Conservation (phyloP, 1,140 invertebrate species). For the Sitobion miscanthi region DNA sequence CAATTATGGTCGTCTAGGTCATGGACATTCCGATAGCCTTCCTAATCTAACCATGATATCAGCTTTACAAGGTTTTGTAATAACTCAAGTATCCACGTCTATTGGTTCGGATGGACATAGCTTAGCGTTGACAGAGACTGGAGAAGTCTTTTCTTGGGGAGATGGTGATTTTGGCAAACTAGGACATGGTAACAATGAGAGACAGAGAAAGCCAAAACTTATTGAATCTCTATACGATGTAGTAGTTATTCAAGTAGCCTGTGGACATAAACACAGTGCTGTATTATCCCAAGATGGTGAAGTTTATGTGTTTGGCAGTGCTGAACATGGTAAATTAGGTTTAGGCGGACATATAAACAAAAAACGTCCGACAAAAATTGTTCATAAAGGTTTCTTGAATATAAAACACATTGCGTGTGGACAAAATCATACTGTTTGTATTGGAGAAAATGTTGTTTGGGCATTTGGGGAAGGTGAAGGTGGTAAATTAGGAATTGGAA, state of each 20-base stretch:
- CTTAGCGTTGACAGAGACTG: slow-evolving; percentile 69
- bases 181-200: slow-evolving; percentile 73
- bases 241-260: slow-evolving; percentile 71
- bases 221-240: slow-evolving; percentile 73
- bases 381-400: slow-evolving; percentile 62
- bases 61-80: slow-evolving; percentile 72
- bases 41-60: slow-evolving; percentile 71
- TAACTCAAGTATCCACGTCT: slow-evolving; percentile 70
- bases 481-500: slow-evolving; percentile 72
- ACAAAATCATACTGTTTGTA: slow-evolving; percentile 71
- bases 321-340: slow-evolving; percentile 72
- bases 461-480: slow-evolving; percentile 75
- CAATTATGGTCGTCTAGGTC: slow-evolving; percentile 68
- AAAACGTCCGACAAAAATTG: slow-evolving; percentile 70
- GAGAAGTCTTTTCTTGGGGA: slow-evolving; percentile 70
- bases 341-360: slow-evolving; percentile 70
- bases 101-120: slow-evolving; percentile 72
- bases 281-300: slow-evolving; percentile 72
- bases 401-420: slow-evolving; percentile 69
- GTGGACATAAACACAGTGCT: slow-evolving; percentile 75
- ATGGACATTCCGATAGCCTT: slow-evolving; percentile 70
- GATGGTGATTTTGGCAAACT: slow-evolving; percentile 72
- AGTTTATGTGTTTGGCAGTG: slow-evolving; percentile 74
- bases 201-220: slow-evolving; percentile 71
- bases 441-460: slow-evolving; percentile 68